A percentile compares a stretch with the other conserved stretches of the same genome.
phyloP scores from a whole-genome alignment of 1,140 invertebrate genomes.

The Cylas formicarius region DNA sequence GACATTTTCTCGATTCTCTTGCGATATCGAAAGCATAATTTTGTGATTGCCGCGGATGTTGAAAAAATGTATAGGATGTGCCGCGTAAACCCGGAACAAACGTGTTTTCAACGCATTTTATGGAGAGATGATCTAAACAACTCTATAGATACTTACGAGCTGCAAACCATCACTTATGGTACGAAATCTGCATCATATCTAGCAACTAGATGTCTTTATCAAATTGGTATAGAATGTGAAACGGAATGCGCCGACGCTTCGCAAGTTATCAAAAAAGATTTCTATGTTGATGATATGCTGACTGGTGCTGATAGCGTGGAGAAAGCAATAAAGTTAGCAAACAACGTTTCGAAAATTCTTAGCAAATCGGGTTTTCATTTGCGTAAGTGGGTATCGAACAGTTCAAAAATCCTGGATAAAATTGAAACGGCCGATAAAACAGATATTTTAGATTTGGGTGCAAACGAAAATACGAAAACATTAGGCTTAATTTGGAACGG shows the following conservation, averaged over 20 bases:
- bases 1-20: constrained; percentile 28
- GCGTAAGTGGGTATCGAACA: constrained; percentile 40
- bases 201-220: constrained; percentile 23
- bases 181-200: constrained; percentile 29
- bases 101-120: constrained; percentile 40
- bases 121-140: constrained; percentile 31
- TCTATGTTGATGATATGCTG: constrained; percentile 41
- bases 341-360: constrained; percentile 13
- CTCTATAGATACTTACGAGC: constrained; percentile 8
- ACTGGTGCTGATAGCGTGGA: constrained; percentile 25
- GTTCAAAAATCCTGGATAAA: not conserved
- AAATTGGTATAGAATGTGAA: constrained; percentile 22
- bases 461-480: constrained; percentile 13
- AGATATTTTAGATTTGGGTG: not conserved
- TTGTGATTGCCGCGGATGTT: constrained; percentile 29
- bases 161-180: constrained; percentile 34
- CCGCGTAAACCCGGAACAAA: constrained; percentile 30
- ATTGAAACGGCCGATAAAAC: constrained; percentile 1
- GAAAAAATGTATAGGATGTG: constrained; percentile 42
- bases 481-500: constrained; percentile 16
- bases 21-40: constrained; percentile 35
- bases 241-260: constrained; percentile 20
- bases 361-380: constrained; percentile 29
- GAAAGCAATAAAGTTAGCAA: constrained; percentile 14
- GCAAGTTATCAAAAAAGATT: constrained; percentile 24